Evolutionary conservation across 2,113 vertebrate genomes (phyloP).

Genomic region (Halcyon senegalensis): DNA sequence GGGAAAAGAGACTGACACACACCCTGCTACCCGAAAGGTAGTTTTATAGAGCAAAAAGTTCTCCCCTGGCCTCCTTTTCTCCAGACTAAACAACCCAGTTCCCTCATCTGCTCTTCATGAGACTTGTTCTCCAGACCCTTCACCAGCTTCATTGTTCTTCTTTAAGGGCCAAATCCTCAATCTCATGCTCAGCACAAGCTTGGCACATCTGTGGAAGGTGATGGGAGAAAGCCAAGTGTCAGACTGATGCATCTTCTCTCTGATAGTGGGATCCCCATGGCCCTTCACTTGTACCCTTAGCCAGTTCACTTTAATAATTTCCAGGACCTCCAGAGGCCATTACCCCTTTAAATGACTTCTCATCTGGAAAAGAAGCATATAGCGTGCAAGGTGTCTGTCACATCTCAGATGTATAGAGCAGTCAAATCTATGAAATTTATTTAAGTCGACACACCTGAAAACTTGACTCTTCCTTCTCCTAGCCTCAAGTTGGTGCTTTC

Average conservation of each 20-base stretch:
- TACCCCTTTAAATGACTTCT: not conserved
- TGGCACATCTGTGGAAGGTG: not conserved
- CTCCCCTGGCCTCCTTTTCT: not conserved
- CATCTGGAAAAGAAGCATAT: not conserved
- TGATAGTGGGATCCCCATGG: not conserved
- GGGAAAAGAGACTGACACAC: fast-evolving
- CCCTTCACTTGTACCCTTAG: not conserved
- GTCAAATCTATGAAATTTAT: not conserved
- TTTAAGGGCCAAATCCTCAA: not conserved
- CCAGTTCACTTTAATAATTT: not conserved
- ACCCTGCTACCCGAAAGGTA: fast-evolving
- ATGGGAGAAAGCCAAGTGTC: not conserved
- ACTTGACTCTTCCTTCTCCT: not conserved
- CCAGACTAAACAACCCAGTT: not conserved
- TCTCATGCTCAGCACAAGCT: not conserved
- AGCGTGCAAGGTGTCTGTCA: not conserved
- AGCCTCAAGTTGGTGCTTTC: not conserved
- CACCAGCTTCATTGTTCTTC: not conserved
- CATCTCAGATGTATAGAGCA: not conserved
- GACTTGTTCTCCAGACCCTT: not conserved
- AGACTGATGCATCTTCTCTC: not conserved
- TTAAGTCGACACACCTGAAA: not conserved
- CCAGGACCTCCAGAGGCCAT: not conserved
- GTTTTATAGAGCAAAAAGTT: not conserved
- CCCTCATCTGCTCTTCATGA: not conserved